A percentile compares a stretch with the other conserved stretches of the same genome.
phyloP scores from a whole-genome alignment of 2,113 vertebrate genomes.

The Ptychochromis oligacanthus region DNA sequence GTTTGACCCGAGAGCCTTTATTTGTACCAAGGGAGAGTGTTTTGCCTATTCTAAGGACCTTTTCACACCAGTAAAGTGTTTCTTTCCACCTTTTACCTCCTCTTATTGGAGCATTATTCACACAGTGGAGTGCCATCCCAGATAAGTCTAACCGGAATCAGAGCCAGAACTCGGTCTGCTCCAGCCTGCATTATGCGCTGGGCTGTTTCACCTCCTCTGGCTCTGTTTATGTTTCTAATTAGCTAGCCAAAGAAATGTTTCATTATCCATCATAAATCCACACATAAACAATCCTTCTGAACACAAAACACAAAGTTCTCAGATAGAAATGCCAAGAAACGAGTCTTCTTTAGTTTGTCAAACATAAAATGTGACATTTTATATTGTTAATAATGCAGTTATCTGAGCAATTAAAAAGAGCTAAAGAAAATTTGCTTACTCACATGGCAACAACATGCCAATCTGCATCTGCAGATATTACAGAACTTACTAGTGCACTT shows the following conservation, averaged over 20 bases:
- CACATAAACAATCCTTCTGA: slow-evolving; percentile 18
- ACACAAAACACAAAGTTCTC: slow-evolving; percentile 44
- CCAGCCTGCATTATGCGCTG: slow-evolving; percentile 5
- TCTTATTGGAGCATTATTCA: slow-evolving; percentile 34
- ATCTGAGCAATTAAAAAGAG: slow-evolving; percentile 18
- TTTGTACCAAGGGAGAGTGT: slow-evolving; percentile 53
- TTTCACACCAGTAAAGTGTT: slow-evolving; percentile 67
- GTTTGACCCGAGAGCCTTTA: slow-evolving; percentile 64
- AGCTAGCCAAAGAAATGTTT: slow-evolving; percentile 43
- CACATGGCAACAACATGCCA: not conserved
- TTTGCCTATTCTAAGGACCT: slow-evolving; percentile 62
- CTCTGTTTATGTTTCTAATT: slow-evolving; percentile 57
- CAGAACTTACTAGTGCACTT: no score
- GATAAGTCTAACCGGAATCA: slow-evolving; percentile 16
- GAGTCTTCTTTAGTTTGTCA: slow-evolving; percentile 35
- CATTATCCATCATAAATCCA: slow-evolving; percentile 43
- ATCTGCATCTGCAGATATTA: not conserved
- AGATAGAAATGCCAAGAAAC: slow-evolving; percentile 22
- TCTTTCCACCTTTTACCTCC: slow-evolving; percentile 47
- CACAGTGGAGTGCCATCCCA: slow-evolving; percentile 22
- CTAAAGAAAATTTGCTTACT: slow-evolving; percentile 20
- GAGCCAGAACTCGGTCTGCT: slow-evolving; percentile 20
- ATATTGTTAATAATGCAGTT: slow-evolving; percentile 30
- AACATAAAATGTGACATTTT: slow-evolving; percentile 43
- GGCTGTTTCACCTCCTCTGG: slow-evolving; percentile 13